Percentiles rank a stretch among this genome's conserved stretches.
Conservation (phyloP, 2,797 vertebrate species). For the Morus bassanus region DNA sequence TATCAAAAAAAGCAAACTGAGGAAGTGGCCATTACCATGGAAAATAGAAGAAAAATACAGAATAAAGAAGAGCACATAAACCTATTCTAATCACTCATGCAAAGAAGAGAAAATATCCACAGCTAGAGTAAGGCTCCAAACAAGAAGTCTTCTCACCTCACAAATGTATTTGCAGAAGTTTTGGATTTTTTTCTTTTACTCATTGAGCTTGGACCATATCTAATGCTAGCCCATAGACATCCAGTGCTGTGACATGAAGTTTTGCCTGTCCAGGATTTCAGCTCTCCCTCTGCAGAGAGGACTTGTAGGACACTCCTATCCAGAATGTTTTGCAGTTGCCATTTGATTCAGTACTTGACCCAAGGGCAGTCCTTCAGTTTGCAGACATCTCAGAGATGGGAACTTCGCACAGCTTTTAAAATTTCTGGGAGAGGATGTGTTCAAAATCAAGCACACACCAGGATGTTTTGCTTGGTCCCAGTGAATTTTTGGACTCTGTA, state of each 20-base stretch:
- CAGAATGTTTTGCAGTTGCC: not conserved
- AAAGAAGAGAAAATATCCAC: not conserved
- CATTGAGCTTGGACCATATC: accelerated
- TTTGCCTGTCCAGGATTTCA: not conserved
- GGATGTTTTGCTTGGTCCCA: not conserved
- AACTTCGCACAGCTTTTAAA: not conserved
- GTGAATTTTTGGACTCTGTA: not conserved
- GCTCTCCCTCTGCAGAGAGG: not conserved
- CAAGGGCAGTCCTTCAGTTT: not conserved
- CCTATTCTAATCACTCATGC: not conserved
- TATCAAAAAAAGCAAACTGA: not conserved
- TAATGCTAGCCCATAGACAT: not conserved
- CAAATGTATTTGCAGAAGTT: not conserved
- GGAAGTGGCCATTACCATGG: not conserved
- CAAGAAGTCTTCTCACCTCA: not conserved
- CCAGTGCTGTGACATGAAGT: not conserved
- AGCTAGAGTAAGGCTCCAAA: not conserved
- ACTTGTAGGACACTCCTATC: not conserved
- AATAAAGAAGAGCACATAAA: not conserved
- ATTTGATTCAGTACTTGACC: not conserved
- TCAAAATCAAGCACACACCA: not conserved
- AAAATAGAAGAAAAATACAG: not conserved
- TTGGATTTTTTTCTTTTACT: not conserved
- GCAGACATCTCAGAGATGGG: not conserved
- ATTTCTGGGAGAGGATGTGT: not conserved